Base-by-base conservation (phyloP, 2,888 invertebrate species). In the Dynastes hyllus region DNA sequence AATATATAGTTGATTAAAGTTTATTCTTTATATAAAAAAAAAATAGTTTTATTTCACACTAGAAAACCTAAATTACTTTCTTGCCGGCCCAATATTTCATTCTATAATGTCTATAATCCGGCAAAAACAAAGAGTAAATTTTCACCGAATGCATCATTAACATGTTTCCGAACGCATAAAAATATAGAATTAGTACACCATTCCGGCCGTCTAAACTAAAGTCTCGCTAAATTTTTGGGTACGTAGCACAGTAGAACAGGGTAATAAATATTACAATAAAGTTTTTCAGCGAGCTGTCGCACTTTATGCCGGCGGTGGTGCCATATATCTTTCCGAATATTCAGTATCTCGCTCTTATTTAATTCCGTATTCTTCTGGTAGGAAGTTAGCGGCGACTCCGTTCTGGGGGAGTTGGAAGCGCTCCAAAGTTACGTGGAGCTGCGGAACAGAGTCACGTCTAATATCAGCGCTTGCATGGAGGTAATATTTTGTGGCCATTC, bases 401-500 rank as follows among this genome's bases (percentile, higher is more conserved):
- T 45, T 45, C 5, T 45, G 45, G 2, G 9, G 22, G 73, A 73
- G 51, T 73, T 73, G 65, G 78, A 73, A 77, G 29, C 67, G 77
- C 11, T 69, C 69, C 77, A 67, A 45, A 77, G 32, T 55, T 51
- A 63, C 53, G 66, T 73, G 51, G 81, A 69, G 85, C 85, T 85
- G 82, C 81, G 83, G 80, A 79, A 83, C 84, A 83, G 83, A 86
- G 85, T 86, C 87, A 86, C 86, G 86, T 87, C 86, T 86, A 86
- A 86, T 87, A 87, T 86, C 85, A 81, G 82, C 81, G 83, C 81
- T 81, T 82, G 82, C 82, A 32, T 32, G 32, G 32, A 81, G 80
- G 80, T 86, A 85, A 87, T 86, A 87, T 87, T 87, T 86, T 86
- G 85, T 84, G 86, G 86, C 86, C 81, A 82, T 83, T 85, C 83